These are phyloP conservation scores for Danio jaintianensis DNA, from an alignment of 2,797 vertebrate species.

Conservation along the genomic window DNA sequence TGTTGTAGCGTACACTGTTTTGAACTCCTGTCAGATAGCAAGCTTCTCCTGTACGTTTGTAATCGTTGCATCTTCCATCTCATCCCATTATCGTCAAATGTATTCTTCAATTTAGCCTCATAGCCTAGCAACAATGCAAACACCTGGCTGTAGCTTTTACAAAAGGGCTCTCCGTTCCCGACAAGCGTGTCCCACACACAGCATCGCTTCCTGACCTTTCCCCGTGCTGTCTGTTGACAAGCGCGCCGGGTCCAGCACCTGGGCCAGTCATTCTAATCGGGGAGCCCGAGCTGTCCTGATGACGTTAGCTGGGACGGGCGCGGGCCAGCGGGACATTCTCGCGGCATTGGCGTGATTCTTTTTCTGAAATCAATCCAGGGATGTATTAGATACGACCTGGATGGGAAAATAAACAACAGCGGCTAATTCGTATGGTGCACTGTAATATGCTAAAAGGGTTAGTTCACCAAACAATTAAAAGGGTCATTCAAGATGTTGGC, in stretches of 20 bases:
- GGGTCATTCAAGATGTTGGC: too few species aligned
- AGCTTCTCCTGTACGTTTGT: conserved; percentile 13
- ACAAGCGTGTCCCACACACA: background rate
- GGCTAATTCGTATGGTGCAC: background rate
- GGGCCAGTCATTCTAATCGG: conserved; percentile 53
- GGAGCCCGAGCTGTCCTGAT: conserved; percentile 1
- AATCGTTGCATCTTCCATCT: conserved; percentile 8
- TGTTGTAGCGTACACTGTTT: background rate
- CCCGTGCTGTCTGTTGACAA: conserved; percentile 23
- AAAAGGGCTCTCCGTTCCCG: conserved; percentile 27
- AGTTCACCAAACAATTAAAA: too few species aligned
- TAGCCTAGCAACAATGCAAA: conserved; percentile 42
- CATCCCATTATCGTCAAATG: conserved; percentile 11
- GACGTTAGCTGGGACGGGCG: conserved; percentile 1
- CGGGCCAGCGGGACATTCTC: conserved; percentile 48
- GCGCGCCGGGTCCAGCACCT: conserved; percentile 45
- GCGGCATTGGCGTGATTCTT: conserved; percentile 25
- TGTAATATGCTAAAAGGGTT: too few species aligned
- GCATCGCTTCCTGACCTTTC: conserved; percentile 54
- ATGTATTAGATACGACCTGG: background rate
- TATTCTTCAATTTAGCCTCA: conserved; percentile 19
- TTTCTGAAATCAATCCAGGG: conserved; percentile 30
- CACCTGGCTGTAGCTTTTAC: conserved; percentile 20
- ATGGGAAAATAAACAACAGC: background rate
- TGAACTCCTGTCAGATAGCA: conserved; percentile 35